A percentile compares a stretch with the other conserved stretches of the same genome.
These are phyloP conservation scores for Dinothrombium tinctorium DNA, from an alignment of 1,140 invertebrate genomes.

Conservation along the genomic window DNA sequence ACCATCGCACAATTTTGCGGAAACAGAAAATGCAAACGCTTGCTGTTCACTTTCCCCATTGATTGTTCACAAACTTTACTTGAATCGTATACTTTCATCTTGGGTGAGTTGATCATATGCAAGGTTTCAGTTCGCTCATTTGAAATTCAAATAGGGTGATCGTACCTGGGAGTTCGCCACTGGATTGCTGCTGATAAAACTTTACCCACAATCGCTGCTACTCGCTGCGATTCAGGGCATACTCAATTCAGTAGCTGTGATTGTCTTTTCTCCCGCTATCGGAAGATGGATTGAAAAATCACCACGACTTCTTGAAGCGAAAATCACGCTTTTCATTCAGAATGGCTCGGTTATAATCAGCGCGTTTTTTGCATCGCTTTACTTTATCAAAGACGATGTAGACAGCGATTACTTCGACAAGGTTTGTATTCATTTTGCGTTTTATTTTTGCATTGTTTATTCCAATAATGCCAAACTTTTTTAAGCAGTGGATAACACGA, in stretches of 20 bases:
- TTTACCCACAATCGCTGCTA: slow-evolving; percentile 19
- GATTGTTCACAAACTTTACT: slow-evolving; percentile 16
- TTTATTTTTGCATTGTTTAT: neutral
- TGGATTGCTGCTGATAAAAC: slow-evolving; percentile 26
- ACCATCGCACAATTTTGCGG: no score
- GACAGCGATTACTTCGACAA: neutral
- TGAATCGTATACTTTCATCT: slow-evolving; percentile 15
- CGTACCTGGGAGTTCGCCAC: slow-evolving; percentile 32
- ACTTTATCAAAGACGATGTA: neutral
- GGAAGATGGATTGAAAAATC: slow-evolving; percentile 3
- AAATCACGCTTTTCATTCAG: slow-evolving; percentile 2
- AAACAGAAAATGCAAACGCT: no score
- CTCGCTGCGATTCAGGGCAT: slow-evolving; percentile 29
- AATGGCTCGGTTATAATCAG: neutral
- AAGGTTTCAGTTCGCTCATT: neutral
- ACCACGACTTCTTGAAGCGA: neutral
- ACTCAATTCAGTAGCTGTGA: slow-evolving; percentile 15
- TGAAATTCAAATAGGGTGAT: slow-evolving; percentile 26
- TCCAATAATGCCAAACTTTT: neutral
- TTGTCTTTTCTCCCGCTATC: neutral
- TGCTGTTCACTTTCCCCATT: no score
- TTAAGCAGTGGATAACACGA: neutral
- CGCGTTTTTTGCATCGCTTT: neutral
- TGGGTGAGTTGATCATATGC: neutral
- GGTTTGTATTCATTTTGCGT: neutral